Conservation (phyloP, 2,113 vertebrate genomes). For the Vidua chalybeata region DNA sequence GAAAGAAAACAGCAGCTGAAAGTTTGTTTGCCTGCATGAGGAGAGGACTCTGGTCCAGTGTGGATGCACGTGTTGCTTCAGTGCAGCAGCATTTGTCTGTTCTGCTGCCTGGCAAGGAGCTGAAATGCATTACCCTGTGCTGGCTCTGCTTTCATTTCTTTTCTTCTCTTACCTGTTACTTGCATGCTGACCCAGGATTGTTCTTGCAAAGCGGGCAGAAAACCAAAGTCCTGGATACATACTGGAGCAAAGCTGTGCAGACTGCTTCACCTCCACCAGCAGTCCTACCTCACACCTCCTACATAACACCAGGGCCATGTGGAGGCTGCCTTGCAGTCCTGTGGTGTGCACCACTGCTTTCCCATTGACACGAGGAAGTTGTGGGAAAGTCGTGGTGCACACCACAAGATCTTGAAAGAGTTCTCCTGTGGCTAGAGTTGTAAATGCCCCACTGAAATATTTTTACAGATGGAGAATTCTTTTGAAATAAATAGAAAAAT, state of each 20-base stretch:
- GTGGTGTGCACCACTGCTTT: neutral
- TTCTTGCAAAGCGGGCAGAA: neutral
- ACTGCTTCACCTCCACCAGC: neutral
- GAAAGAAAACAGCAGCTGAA: neutral
- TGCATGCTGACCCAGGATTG: neutral
- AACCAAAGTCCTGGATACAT: neutral
- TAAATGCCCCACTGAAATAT: slow-evolving; percentile 66
- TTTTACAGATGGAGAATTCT: slow-evolving; percentile 73
- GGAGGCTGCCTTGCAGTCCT: neutral
- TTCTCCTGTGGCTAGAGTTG: slow-evolving; percentile 38
- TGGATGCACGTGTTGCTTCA: neutral
- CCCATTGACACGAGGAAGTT: slow-evolving; percentile 14
- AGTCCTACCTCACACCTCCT: neutral
- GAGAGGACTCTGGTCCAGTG: neutral
- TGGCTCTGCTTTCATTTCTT: neutral
- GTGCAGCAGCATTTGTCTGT: neutral
- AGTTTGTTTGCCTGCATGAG: neutral
- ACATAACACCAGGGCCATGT: neutral
- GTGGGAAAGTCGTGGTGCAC: slow-evolving; percentile 16
- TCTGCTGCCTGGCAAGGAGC: neutral
- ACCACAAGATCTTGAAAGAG: slow-evolving; percentile 53
- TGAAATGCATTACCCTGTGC: neutral
- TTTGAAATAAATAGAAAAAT: slow-evolving; percentile 71
- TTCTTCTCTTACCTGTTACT: neutral
- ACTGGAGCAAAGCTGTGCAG: neutral